These are phyloP conservation scores for Auanema freiburgensis DNA, from an alignment of 2,888 invertebrate genomes.

Conservation along the genomic window DNA sequence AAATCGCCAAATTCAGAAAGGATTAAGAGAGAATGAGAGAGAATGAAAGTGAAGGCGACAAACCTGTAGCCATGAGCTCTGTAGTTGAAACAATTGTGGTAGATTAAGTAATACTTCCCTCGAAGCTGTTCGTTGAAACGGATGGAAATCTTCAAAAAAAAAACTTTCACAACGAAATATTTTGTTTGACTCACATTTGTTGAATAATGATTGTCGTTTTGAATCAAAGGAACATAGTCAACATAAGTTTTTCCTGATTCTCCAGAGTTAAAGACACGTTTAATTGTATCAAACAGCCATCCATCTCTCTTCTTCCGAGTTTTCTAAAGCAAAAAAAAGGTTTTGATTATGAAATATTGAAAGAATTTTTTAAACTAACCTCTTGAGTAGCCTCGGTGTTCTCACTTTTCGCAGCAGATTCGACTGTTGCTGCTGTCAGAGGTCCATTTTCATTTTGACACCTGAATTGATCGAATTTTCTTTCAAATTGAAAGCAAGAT, in stretches of 20 bases:
- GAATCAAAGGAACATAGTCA: conserved; percentile 35
- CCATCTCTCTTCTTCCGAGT: conserved; percentile 14
- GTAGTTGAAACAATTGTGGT: conserved; percentile 82
- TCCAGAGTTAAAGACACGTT: conserved; percentile 22
- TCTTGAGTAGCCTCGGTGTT: background rate
- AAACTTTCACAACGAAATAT: background rate
- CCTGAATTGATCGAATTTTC: no score
- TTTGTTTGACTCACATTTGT: conserved; percentile 25
- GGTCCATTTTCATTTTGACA: no score
- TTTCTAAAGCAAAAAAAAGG: background rate
- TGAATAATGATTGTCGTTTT: conserved; percentile 29
- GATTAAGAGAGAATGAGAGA: conserved; percentile 10
- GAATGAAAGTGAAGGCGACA: background rate
- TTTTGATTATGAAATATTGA: conserved; percentile 4
- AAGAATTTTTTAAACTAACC: background rate
- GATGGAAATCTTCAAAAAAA: conserved; percentile 48
- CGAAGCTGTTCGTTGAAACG: conserved; percentile 68
- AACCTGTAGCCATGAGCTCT: conserved; percentile 54
- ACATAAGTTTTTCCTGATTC: conserved; percentile 20
- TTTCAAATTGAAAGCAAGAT: no score
- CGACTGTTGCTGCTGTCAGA: background rate
- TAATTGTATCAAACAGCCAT: conserved; percentile 22
- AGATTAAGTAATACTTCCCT: conserved; percentile 90
- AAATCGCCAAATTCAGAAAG: conserved; percentile 11
- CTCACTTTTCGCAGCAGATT: conserved; percentile 6